phyloP scores from a whole-genome alignment of 2,797 vertebrate species.

The Dryobates pubescens region DNA sequence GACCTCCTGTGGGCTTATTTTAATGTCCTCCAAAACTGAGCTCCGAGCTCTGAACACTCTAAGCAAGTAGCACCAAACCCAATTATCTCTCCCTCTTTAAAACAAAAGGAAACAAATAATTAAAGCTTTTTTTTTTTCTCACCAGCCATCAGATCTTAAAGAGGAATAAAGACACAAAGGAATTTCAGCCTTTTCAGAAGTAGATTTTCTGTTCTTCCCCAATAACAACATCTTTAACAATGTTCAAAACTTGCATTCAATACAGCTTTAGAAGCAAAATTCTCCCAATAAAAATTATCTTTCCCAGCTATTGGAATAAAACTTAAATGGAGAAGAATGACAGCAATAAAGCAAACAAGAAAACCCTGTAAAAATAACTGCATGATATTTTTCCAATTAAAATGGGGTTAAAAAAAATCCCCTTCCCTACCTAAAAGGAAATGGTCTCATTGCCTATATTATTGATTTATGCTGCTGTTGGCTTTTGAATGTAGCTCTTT shows the following conservation, averaged over 20 bases:
- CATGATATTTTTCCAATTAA: background rate
- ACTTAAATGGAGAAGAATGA: background rate
- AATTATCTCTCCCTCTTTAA: background rate
- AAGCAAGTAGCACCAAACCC: constrained; percentile 21
- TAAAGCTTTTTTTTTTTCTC: background rate
- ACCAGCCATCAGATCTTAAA: background rate
- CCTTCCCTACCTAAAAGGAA: background rate
- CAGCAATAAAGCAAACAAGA: background rate
- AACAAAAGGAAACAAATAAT: background rate
- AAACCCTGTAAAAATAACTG: background rate
- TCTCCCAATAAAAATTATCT: background rate
- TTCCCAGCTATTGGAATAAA: background rate
- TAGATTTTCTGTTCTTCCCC: background rate
- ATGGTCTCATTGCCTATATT: background rate
- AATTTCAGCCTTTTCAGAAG: background rate
- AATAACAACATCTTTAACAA: background rate
- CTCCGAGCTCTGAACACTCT: constrained; percentile 8
- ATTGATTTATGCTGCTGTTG: constrained; percentile 45
- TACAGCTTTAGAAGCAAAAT: background rate
- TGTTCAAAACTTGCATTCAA: background rate
- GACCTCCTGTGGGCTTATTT: constrained; percentile 61
- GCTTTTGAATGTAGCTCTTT: background rate
- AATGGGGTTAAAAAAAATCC: background rate
- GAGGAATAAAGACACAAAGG: background rate
- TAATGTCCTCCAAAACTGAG: constrained; percentile 31